A percentile compares a stretch with the other conserved stretches of the same genome.
These are phyloP conservation scores for Oplegnathus fasciatus DNA, from an alignment of 2,113 vertebrate species.

Conservation along the genomic window DNA sequence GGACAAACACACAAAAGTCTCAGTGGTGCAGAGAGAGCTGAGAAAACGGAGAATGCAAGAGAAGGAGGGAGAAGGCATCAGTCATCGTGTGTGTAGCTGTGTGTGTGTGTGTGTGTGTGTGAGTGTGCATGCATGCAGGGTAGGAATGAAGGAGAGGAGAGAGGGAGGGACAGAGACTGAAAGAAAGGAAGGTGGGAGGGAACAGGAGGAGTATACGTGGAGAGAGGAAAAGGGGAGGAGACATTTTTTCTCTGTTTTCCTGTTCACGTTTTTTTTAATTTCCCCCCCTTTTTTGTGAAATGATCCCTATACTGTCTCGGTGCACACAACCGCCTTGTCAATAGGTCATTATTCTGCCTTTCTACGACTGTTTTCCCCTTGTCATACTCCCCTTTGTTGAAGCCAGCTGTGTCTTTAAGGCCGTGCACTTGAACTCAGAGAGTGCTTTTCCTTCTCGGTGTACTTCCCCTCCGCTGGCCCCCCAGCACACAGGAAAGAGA, in stretches of 20 bases:
- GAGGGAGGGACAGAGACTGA: constrained; percentile 74
- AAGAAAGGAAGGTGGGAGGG: constrained; percentile 78
- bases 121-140: constrained; percentile 61
- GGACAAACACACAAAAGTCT: constrained; percentile 73
- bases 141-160: constrained; percentile 74
- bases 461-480: constrained; percentile 81
- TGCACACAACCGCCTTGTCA: constrained; percentile 42
- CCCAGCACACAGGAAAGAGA: constrained; percentile 82
- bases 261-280: constrained; percentile 67
- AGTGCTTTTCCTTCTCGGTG: constrained; percentile 78
- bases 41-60: constrained; percentile 62
- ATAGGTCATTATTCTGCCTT: constrained; percentile 58
- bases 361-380: constrained; percentile 49
- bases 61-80: constrained; percentile 76
- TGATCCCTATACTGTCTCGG: constrained; percentile 40
- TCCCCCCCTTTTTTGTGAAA: constrained; percentile 37
- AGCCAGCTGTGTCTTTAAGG: constrained; percentile 80
- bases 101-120: constrained; percentile 41
- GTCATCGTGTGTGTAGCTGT: constrained; percentile 63
- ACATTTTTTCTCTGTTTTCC: constrained; percentile 76
- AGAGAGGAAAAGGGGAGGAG: constrained; percentile 80
- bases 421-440: constrained; percentile 84
- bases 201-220: constrained; percentile 73
- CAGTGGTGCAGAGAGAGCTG: constrained; percentile 65
- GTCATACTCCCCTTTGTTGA: constrained; percentile 59